These are phyloP conservation scores for Mizuhopecten yessoensis DNA, from an alignment of 1,140 invertebrate genomes.

Conservation along the genomic window DNA sequence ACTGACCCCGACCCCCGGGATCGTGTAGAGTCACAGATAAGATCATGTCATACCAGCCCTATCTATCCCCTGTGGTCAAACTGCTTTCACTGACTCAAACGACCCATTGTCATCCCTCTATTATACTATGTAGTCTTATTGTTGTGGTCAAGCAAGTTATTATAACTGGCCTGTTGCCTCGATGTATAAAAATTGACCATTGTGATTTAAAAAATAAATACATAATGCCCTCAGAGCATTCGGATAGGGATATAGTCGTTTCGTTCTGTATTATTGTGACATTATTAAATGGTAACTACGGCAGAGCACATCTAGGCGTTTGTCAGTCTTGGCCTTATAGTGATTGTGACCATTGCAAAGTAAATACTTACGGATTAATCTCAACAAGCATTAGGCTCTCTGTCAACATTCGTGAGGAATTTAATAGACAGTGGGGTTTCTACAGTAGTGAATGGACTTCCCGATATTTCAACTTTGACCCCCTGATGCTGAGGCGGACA, in stretches of 20 bases:
- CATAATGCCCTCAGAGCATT: neutral
- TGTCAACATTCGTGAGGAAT: slow-evolving; percentile 25
- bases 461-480: slow-evolving; percentile 2
- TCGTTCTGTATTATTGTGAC: neutral
- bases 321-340: neutral
- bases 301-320: neutral
- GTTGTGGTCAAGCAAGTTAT: neutral
- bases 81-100: neutral
- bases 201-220: slow-evolving; percentile 8
- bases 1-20: slow-evolving; percentile 35
- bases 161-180: neutral
- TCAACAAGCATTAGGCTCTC: neutral
- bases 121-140: neutral
- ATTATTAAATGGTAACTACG: neutral
- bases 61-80: neutral
- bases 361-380: neutral
- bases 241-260: neutral
- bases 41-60: neutral
- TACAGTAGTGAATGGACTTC: neutral
- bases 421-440: slow-evolving; percentile 4
- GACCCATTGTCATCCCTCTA: neutral
- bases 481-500: neutral
- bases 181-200: neutral
- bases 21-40: neutral
- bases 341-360: neutral